Percentiles rank a stretch among this genome's conserved stretches.
Conservation (phyloP, 1,140 invertebrate species). For the Drepana arcuata region DNA sequence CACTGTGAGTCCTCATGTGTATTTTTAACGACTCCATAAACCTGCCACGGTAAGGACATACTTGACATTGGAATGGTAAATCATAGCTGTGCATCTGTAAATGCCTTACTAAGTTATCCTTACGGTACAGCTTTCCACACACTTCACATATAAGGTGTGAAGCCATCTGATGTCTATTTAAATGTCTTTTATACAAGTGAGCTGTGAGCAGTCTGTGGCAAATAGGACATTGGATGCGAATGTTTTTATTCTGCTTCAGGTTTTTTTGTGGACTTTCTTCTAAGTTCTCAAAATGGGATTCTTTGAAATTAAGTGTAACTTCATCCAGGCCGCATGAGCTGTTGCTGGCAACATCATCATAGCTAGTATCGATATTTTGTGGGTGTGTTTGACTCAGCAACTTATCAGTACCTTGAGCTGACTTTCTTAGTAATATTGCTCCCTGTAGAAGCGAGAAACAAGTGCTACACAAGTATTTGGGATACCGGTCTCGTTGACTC, state of each 20-base stretch:
- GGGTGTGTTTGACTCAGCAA: constrained; percentile 8
- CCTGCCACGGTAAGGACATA: constrained; percentile 33
- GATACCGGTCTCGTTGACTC: constrained; percentile 16
- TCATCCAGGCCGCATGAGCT: neutral
- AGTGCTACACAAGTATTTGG: constrained; percentile 24
- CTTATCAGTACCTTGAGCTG: constrained; percentile 22
- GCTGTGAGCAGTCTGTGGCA: constrained; percentile 21
- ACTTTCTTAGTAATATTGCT: constrained; percentile 24
- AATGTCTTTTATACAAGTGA: constrained; percentile 25
- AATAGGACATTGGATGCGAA: constrained; percentile 27
- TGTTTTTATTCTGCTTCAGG: constrained; percentile 24
- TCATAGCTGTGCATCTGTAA: constrained; percentile 25
- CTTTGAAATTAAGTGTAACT: constrained; percentile 1
- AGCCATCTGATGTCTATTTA: constrained; percentile 21
- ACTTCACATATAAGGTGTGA: constrained; percentile 30
- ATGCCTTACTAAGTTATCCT: constrained; percentile 26
- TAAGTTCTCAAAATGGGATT: constrained; percentile 19
- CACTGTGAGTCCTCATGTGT: constrained; percentile 61
- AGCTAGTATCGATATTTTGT: constrained; percentile 3
- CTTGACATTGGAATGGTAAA: constrained; percentile 26
- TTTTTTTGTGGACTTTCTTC: constrained; percentile 16
- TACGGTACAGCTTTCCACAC: constrained; percentile 32
- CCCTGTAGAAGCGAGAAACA: constrained; percentile 21
- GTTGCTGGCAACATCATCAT: neutral
- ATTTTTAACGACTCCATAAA: constrained; percentile 39